phyloP scores from a whole-genome alignment of 2,113 vertebrate genomes.

The Trichechus manatus region DNA sequence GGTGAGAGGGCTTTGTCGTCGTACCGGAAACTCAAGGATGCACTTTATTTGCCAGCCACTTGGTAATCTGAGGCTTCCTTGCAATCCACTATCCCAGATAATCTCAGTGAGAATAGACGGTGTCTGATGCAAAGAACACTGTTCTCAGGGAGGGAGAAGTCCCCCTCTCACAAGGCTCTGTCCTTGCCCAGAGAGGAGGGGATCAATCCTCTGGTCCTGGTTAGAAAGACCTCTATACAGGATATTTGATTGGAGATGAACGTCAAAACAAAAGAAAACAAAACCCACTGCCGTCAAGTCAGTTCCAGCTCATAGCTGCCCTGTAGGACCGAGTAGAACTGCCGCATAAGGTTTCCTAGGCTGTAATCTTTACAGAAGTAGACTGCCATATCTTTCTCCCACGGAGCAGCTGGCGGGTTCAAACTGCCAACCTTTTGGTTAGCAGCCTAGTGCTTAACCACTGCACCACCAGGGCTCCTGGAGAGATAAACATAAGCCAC shows the following conservation, averaged over 20 bases:
- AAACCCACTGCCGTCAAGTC: neutral
- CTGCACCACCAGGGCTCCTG: no score
- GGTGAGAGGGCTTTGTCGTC: neutral
- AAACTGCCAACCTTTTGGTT: no score
- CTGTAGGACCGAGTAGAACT: neutral
- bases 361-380: neutral
- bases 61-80: neutral
- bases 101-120: neutral
- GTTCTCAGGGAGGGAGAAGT: neutral
- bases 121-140: neutral
- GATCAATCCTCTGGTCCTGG: neutral
- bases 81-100: neutral
- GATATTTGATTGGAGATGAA: neutral
- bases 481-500: neutral
- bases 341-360: neutral
- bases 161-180: neutral
- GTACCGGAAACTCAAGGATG: conserved; percentile 12
- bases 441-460: no score
- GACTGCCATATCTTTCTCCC: neutral
- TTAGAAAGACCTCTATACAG: neutral
- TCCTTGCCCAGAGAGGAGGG: neutral
- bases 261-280: neutral
- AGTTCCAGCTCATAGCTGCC: neutral
- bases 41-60: neutral
- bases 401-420: no score